Conservation (phyloP, 37 sponge, comb jelly and placozoan species). For the Dysidea cf. avara region DNA sequence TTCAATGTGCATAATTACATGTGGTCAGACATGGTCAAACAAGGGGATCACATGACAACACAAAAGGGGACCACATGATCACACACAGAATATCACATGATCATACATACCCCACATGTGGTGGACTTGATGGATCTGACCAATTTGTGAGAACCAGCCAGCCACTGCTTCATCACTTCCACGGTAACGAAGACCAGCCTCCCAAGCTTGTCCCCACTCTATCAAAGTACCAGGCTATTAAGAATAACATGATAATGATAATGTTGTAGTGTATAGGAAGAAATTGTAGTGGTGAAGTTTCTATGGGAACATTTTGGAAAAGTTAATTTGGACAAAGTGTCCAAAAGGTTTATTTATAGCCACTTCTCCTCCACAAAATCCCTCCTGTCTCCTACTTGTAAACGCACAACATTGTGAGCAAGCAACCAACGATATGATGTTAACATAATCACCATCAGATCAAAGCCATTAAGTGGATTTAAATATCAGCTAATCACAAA, state of each 20-base stretch:
- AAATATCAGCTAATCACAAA: no score
- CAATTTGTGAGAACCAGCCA: conserved; percentile 93
- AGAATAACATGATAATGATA: conserved; percentile 4
- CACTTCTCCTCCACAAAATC: no score
- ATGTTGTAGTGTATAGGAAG: neutral
- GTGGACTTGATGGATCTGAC: conserved; percentile 80
- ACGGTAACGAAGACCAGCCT: conserved; percentile 70
- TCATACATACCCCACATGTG: conserved; percentile 82
- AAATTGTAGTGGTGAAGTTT: neutral
- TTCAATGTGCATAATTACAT: no score
- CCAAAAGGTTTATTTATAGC: no score
- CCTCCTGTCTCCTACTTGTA: no score
- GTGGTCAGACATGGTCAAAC: neutral
- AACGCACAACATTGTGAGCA: no score
- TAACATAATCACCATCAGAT: no score
- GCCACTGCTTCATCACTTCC: conserved; percentile 75
- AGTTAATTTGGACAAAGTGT: neutral
- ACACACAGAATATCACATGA: conserved; percentile 5
- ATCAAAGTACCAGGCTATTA: conserved; percentile 76
- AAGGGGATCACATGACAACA: neutral
- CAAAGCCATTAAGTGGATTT: no score
- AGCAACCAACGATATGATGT: no score
- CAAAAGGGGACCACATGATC: neutral
- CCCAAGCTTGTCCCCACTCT: conserved; percentile 87
- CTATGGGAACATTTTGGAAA: neutral